These are phyloP conservation scores for Rotaria macrura DNA, from an alignment of 2,888 invertebrate genomes.

Conservation along the genomic window DNA sequence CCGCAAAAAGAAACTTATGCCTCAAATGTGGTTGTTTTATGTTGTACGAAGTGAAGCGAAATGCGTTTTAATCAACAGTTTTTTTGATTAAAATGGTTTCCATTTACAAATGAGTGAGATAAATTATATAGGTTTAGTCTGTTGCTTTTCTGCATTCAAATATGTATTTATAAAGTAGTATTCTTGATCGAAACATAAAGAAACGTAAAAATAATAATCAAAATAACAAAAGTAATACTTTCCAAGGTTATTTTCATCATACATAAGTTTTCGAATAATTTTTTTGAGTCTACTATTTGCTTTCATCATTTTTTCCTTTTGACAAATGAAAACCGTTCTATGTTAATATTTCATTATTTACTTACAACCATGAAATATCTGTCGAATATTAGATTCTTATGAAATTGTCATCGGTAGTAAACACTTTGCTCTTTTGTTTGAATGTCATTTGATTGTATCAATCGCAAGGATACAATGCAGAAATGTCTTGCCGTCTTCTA, in stretches of 20 bases:
- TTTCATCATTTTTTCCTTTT: neutral
- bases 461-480: neutral
- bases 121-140: neutral
- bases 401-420: neutral
- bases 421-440: neutral
- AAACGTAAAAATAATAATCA: neutral
- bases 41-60: no score
- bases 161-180: neutral
- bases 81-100: neutral
- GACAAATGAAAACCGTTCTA: neutral
- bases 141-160: neutral
- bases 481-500: neutral
- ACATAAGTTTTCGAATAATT: neutral
- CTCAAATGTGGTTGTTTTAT: no score
- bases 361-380: neutral
- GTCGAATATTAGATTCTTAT: neutral
- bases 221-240: neutral
- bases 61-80: neutral
- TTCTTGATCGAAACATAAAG: neutral
- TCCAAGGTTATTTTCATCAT: neutral
- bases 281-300: neutral
- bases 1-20: no score
- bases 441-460: neutral
- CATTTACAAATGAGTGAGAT: neutral
- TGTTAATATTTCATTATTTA: slow-evolving; percentile 8